These are phyloP conservation scores for Abramis brama DNA, from an alignment of 2,113 vertebrate genomes.

Conservation along the genomic window DNA sequence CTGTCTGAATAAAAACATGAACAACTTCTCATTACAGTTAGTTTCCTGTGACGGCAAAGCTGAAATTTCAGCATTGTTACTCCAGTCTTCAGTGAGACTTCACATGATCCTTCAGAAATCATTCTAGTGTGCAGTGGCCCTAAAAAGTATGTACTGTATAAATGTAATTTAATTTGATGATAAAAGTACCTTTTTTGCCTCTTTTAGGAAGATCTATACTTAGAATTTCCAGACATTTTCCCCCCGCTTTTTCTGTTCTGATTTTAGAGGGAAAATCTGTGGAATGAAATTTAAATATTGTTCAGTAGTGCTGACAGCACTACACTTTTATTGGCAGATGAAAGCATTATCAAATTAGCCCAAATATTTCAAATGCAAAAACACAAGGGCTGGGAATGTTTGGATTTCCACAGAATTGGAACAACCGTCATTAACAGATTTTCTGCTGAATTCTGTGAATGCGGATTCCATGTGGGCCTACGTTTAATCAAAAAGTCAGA, in stretches of 20 bases:
- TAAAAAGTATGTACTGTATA: not conserved
- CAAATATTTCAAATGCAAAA: slow-evolving; percentile 13
- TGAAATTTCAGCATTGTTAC: too few relatives aligned
- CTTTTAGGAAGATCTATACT: not conserved
- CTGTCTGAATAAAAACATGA: slow-evolving; percentile 5
- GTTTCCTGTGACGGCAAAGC: not conserved
- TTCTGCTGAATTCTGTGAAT: not conserved
- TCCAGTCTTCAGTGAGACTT: too few relatives aligned
- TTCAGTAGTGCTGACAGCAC: not conserved
- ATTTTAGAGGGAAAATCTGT: not conserved
- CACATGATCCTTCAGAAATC: too few relatives aligned
- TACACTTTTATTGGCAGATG: not conserved
- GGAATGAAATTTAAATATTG: not conserved
- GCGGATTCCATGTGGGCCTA: not conserved
- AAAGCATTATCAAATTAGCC: slow-evolving; percentile 6
- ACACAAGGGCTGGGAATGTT: not conserved
- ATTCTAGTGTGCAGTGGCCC: not conserved
- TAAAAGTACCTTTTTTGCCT: not conserved
- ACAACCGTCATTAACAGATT: not conserved
- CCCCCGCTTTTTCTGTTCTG: not conserved
- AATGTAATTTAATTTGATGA: not conserved
- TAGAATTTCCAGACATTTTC: not conserved
- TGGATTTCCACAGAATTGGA: not conserved
- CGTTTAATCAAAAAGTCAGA: not conserved
- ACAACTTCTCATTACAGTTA: not conserved